Percentiles rank a stretch among this genome's conserved stretches.
Conservation (phyloP, 2,797 vertebrate genomes). For the Gephyroberyx darwinii region DNA sequence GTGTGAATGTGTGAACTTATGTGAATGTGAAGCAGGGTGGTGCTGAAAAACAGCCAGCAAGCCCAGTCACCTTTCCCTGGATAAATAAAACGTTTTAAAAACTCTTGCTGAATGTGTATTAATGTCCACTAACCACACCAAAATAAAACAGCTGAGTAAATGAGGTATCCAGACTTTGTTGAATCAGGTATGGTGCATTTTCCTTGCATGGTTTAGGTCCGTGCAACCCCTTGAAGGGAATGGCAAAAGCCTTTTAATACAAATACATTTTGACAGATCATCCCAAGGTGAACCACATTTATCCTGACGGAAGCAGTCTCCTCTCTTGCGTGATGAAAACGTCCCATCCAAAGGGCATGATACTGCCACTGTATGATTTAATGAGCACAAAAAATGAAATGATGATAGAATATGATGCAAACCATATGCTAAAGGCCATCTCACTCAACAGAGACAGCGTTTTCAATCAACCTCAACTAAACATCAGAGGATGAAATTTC, state of each 20-base stretch:
- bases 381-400: slow-evolving; percentile 28
- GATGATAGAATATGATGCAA: slow-evolving; percentile 15
- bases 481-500: neutral
- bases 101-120: slow-evolving; percentile 12
- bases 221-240: neutral
- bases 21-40: slow-evolving; percentile 21
- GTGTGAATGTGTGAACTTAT: slow-evolving; percentile 17
- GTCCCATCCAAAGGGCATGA: slow-evolving; percentile 25
- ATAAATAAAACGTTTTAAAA: slow-evolving; percentile 5
- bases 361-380: slow-evolving; percentile 28
- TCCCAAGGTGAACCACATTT: slow-evolving; percentile 4
- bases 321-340: slow-evolving; percentile 41
- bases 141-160: neutral
- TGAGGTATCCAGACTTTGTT: too few species aligned
- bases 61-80: slow-evolving; percentile 10
- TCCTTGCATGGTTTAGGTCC: neutral
- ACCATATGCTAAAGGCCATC: neutral
- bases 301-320: slow-evolving; percentile 28
- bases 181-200: neutral
- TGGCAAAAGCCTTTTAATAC: neutral
- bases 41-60: slow-evolving; percentile 12
- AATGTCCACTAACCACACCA: neutral
- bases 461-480: slow-evolving; percentile 12
- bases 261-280: slow-evolving; percentile 36
- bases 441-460: neutral